Evolutionary conservation across 2,113 vertebrate genomes (phyloP).

Genomic region (Lanius ludovicianus): DNA sequence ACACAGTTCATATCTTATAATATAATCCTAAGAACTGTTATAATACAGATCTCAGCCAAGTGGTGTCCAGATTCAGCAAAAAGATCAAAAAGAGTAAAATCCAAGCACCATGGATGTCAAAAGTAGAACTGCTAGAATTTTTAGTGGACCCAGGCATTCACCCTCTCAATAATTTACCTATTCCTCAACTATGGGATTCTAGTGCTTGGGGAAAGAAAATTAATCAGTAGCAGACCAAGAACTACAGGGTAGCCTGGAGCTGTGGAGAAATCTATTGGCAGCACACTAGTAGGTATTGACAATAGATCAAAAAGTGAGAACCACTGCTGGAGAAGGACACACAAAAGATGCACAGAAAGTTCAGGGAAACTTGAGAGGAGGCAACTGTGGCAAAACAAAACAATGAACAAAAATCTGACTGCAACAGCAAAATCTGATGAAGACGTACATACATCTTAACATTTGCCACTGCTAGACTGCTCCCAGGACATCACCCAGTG

Average conservation of each 20-base stretch:
- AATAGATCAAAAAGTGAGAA: background rate
- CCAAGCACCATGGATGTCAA: background rate
- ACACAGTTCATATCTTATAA: background rate
- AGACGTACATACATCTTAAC: rapidly evolving
- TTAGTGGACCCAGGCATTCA: background rate
- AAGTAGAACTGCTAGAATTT: background rate
- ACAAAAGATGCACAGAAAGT: background rate
- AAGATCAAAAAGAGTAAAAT: background rate
- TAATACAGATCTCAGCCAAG: background rate
- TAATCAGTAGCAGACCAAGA: background rate
- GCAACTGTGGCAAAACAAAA: background rate
- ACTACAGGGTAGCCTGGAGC: background rate
- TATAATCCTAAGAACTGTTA: background rate
- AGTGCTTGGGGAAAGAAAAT: background rate
- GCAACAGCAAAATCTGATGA: background rate
- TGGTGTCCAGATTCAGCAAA: background rate
- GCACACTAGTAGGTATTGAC: background rate
- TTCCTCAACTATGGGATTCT: background rate
- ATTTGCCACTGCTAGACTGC: background rate
- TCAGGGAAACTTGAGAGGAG: background rate
- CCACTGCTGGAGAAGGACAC: background rate
- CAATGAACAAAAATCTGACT: background rate
- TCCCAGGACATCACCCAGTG: background rate
- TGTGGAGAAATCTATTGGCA: background rate
- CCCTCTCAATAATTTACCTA: background rate